Evolutionary conservation across 2,888 invertebrate species (phyloP), one percentile per base, ranked within the genome.

Genomic region (Nowickia ferox): DNA sequence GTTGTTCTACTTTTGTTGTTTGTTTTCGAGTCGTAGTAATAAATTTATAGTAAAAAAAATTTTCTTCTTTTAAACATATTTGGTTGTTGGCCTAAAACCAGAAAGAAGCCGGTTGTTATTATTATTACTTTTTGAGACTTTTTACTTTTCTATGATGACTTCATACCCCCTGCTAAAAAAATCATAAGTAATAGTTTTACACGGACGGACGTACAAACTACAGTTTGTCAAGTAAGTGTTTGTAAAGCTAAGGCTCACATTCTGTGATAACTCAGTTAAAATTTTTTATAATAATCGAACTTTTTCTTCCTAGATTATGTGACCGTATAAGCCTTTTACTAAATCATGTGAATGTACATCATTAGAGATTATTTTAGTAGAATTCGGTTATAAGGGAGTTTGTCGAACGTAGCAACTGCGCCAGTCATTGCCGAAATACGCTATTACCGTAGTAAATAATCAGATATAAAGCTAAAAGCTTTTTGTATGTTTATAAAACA

Each of bases 11-110:
- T 79, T 85, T 72, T 72, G n/a, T 42, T 71, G 51, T 59, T 13
- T 9, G n/a, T 55, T 53, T n/a, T 65, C 66, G 30, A 68, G 53
- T 55, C 22, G 17, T 46, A 8, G 57, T 13, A 63, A 17, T 10
- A 46, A 66, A 40, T 30, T 57, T 46, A 30, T 68, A 42, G 57
- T 22, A 77, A 44, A 65, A 44, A 65, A 75, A 65, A 53, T 53
- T 72, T 72, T 61, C 46, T 68, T 65, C 30, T 53, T 59, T 38
- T 44, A 53, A 51, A 59, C 30, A 53, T n/a, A 65, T 19, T 53
- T 74, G 59, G 53, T 71, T 38, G 65, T 79, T 83, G 83, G 83
- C 83, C 86, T 76, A 76, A 79, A 86, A 79, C 46, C 53, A 79
- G 79, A 76, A 83, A 79, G 79, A 76, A 83, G 53, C 59, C 30